Evolutionary conservation across 2,113 vertebrate species (phyloP).

Genomic region (Epinephelus cyanopodus): DNA sequence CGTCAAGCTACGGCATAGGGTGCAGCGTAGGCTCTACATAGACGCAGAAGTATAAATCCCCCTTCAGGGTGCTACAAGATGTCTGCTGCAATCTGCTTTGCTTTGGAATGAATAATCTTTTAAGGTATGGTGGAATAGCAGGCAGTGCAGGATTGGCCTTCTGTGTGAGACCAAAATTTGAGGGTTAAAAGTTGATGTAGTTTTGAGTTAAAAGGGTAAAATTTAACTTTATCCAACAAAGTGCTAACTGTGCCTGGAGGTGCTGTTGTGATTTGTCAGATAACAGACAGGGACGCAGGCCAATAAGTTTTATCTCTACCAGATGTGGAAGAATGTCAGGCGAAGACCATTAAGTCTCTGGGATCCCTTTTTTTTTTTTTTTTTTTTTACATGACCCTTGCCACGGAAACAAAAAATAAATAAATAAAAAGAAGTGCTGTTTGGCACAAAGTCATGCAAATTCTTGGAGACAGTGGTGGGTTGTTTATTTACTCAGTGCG

Average conservation of each 20-base stretch:
- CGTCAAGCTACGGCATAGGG: too few species aligned
- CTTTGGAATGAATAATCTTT: not conserved
- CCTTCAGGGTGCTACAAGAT: not conserved
- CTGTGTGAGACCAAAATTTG: not conserved
- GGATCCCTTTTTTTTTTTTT: constrained; percentile 21
- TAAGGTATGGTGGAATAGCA: not conserved
- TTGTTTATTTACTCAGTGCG: constrained; percentile 44
- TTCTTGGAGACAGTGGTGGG: constrained; percentile 21
- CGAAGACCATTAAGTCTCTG: constrained; percentile 45
- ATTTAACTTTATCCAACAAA: not conserved
- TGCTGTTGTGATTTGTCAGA: constrained; percentile 9
- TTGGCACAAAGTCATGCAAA: constrained; percentile 37
- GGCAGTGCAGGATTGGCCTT: not conserved
- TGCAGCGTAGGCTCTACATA: too few species aligned
- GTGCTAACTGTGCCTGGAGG: not conserved
- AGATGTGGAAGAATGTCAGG: constrained; percentile 33
- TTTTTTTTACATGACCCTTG: constrained; percentile 32
- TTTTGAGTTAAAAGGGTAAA: not conserved
- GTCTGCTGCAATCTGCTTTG: not conserved
- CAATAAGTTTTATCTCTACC: constrained; percentile 3
- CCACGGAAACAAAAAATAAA: constrained; percentile 4
- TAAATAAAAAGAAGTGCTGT: constrained; percentile 27
- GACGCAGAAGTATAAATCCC: too few species aligned
- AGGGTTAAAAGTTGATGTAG: not conserved
- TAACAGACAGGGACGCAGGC: not conserved